Evolutionary conservation across 2,113 vertebrate species (phyloP), one percentile per base, ranked within the genome.

Genomic region (Pteruthius melanotis): DNA sequence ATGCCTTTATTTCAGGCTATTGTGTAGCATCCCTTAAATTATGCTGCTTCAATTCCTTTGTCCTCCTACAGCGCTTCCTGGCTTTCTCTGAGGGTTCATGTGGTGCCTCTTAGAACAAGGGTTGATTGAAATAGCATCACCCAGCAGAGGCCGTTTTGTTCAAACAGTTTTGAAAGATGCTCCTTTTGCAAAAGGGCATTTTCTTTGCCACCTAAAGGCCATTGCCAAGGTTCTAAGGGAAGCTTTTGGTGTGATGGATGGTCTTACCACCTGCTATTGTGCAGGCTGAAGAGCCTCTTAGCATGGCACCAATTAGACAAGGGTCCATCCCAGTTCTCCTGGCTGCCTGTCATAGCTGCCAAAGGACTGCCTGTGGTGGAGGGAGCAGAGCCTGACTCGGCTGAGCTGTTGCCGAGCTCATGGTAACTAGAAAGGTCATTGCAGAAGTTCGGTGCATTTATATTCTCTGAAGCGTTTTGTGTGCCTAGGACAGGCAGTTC

Each of bases 241-340:
- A 27, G 33, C 15, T 54, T 82, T 57, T 42, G 50, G 24, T 42
- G 30, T 63, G 35, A 44, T 6, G 5, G 22, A 2, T 74, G 13
- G 12, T 11, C 13, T 50, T 47, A 45, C 6, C 0, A 0, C 9
- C 35, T n/a, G 49, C 20, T 49, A 1, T 10, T 63, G 31, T 22
- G 52, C 40, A 80, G 27, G 77, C 76, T 59, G 52, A 66, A 59
- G 52, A 27, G 42, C 64, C 18, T 47, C 9, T 59, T n/a, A 13
- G 17, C 0, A 0, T 35, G 45, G 26, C 27, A 57, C 16, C 30
- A 28, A 23, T 37, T 18, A 6, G 19, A 9, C 5, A 19, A 11
- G 79, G 18, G 21, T 75, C 27, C 8, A 2, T n/a, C 72, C 39
- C 15, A 21, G 35, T 31, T n/a, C 37, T 89, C 5, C 27, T 35